Percentiles rank a stretch among this genome's conserved stretches.
phyloP scores from a whole-genome alignment of 2,797 vertebrate species.

The Dendrocincla tyrannina region DNA sequence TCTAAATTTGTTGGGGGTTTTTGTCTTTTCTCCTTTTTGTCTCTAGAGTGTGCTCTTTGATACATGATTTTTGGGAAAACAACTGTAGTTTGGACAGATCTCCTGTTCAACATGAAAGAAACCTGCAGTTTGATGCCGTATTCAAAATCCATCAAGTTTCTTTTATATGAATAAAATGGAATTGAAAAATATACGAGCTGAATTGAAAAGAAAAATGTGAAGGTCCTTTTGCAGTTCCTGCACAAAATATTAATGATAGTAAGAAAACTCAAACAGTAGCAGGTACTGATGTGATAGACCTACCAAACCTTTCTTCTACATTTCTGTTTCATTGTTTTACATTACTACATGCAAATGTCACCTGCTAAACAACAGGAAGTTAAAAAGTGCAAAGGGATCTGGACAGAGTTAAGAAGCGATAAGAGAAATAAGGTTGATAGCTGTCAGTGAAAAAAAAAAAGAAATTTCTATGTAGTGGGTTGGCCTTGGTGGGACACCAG shows the following conservation, averaged over 20 bases:
- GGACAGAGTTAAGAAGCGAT: not conserved
- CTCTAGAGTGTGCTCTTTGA: not conserved
- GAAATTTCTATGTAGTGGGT: not conserved
- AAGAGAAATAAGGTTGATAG: not conserved
- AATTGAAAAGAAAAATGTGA: conserved; percentile 1
- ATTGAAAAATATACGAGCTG: not conserved
- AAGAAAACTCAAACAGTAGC: not conserved
- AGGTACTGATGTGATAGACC: not conserved
- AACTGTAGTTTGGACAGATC: not conserved
- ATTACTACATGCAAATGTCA: not conserved
- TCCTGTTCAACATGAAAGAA: not conserved
- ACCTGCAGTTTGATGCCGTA: not conserved
- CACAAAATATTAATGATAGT: not conserved
- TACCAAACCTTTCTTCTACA: not conserved
- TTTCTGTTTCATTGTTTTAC: not conserved
- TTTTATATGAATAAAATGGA: not conserved
- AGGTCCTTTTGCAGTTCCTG: not conserved
- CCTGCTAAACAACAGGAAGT: not conserved
- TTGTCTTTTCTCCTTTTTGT: not conserved
- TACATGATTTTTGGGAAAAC: not conserved
- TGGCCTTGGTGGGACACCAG: not conserved
- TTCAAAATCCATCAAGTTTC: not conserved
- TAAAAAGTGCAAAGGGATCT: not conserved
- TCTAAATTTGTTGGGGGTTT: not conserved
- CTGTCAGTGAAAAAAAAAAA: not conserved